Base-by-base conservation (phyloP, 1,140 invertebrate species). In the Eurosta solidaginis region DNA sequence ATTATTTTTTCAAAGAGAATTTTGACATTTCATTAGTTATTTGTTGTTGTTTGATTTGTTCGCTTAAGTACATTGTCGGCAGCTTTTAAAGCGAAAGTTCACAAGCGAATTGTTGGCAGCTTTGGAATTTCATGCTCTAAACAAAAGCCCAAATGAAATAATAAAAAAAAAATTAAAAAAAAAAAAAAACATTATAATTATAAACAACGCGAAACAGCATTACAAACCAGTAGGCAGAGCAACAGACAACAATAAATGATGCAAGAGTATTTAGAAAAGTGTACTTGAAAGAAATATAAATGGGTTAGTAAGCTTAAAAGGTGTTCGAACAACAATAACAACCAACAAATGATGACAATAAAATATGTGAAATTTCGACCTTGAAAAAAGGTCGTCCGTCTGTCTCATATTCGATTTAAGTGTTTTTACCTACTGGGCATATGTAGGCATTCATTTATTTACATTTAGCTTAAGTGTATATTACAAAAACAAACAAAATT, bases 351-450 rank as follows among this genome's bases (percentile, higher is more conserved):
- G 33, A 68, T 68, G 59, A 68, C 59, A 68, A 42, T 36, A 36
- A 68, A 68, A 68, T 68, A 33, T 68, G 36, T 42, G 59, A 68
- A 68, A 42, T 68, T 40, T 68, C 59, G 59, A 68, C 59, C 59
- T 68, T 68, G 59, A 68, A 68, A 68, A 40, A n/a, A 68, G 59
- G 59, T 68, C 59, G 59, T 36, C n/a, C n/a, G n/a, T n/a, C n/a
- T n/a, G n/a, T n/a, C 59, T 68, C 40, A 68, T 33, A 40, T 17
- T 20, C 59, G 59, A 68, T 33, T 68, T 42, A 42, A 42, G 59
- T 36, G 22, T 17, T 63, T 33, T 10, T 20, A 68, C n/a, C 17
- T 33, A 63, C 12, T 59, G 45, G n/a, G 45, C 45, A n/a, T 47
- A 14, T 59, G 54, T 29, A 59, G 54, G 29, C 29, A 25, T 59